Base-by-base conservation (phyloP, 2,113 vertebrate species). In the Kryptolebias marmoratus region DNA sequence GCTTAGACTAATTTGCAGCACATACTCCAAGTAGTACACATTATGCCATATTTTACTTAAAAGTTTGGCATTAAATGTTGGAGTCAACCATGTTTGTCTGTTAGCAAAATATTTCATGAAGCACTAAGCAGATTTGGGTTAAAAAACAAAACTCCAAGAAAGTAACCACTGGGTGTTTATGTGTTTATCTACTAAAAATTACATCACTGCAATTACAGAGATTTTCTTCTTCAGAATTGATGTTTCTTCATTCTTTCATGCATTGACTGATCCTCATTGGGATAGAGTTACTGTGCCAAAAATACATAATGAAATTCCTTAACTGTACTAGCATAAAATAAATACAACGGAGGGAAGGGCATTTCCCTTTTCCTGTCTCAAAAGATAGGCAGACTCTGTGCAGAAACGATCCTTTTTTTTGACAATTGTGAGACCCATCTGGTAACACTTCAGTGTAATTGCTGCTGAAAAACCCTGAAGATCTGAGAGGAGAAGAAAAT, bases 361-460 rank as follows among this genome's bases (percentile, higher is more conserved):
- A 68, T 72, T 75, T 68, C 61, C 52, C 57, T 70, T 67, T 68
- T 61, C 55, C 47, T 11, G 22, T 57, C 16, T 63, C 47, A 22
- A 75, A 77, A 70, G 77, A 82, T 68, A 79, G 85, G 75, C 80
- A 77, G 81, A 79, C 80, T 42, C 39, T 4, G 36, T 42, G 39
- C 39, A 42, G 39, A 42, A 1, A 42, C 5, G 8, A 5, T 6
- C 81, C 80, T 79, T 74, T 59, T 62, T 53, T 42, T 54, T 15
- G 81, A 86, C 87, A 80, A 81, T 84, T 70, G 82, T 39, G 67
- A 83, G 73, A 75, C 56, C 81, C 91, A 91, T 92, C 89, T 92
- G 91, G 89, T 83, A 91, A 90, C 87, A 88, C 91, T 92, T 91
- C 70, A 73, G 76, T 70, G 81, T 92, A 92, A 92, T 91, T 91